Evolutionary conservation across 2,888 invertebrate genomes (phyloP), one percentile per base, ranked within the genome.

Genomic region (Eumacrocentrus americanus): DNA sequence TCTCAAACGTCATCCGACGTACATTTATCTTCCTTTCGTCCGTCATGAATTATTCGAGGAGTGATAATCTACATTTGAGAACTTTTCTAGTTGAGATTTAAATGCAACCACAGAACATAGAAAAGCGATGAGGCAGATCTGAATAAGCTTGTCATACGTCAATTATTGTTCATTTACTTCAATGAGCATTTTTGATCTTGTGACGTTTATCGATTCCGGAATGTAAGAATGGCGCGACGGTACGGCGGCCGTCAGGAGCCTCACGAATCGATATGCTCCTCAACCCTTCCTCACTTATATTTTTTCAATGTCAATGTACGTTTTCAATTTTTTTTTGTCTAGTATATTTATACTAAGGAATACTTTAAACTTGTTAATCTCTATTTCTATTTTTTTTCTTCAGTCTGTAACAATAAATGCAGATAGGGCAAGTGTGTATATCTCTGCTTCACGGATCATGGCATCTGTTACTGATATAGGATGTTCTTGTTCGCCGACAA

Each of bases 11-110:
- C n/a, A n/a, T n/a, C n/a, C n/a, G n/a, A 22, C 52, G 38, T 47
- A 22, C 64, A 62, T 65, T 70, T 66, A 67, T 68, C 64, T 63
- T 61, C 63, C 64, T 67, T 67, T 64, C 68, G 63, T 61, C 62
- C 63, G 47, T 52, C 65, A 65, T 70, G 65, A 70, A 68, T 67
- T 70, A 70, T 70, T 68, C 59, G 37, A 12, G 46, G 20, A 47
- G 42, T 47, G 65, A 50, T 57, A 57, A 63, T 63, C 53, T 57
- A 34, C 46, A 50, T 61, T 54, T 62, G 35, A 42, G 20, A 37
- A 25, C 14, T 60, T 52, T 25, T 37, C 20, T 40, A 12, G 9
- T 37, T 48, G 34, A n/a, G 40, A 23, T 22, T 29, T 3, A 51
- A 29, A 29, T 3, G 14, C 16, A 1, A 42, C 18, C 3, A 18